Percentiles rank a stretch among this genome's conserved stretches.
Evolutionary conservation across 1,140 invertebrate genomes (phyloP).

Genomic region (Aphidius ervi): DNA sequence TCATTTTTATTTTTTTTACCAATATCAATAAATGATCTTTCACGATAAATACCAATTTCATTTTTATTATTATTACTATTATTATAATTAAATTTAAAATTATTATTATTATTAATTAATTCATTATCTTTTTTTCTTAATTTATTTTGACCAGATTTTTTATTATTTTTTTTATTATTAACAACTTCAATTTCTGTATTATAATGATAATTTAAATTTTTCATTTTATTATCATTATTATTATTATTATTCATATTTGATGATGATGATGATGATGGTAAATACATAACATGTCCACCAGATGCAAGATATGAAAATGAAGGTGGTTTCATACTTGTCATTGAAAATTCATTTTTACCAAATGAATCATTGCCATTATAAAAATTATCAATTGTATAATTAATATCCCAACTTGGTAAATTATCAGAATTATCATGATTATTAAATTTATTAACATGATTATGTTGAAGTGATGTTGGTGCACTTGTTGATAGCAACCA

Average conservation of each 20-base stretch:
- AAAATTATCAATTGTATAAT: slow-evolving; percentile 39
- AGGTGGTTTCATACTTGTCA: slow-evolving; percentile 46
- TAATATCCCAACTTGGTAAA: slow-evolving; percentile 34
- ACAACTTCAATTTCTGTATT: slow-evolving; percentile 10
- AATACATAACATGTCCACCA: slow-evolving; percentile 73
- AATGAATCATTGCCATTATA: slow-evolving; percentile 38
- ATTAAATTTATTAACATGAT: slow-evolving; percentile 28
- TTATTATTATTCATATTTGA: slow-evolving; percentile 44
- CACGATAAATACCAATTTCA: slow-evolving; percentile 18
- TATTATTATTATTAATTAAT: slow-evolving; percentile 18
- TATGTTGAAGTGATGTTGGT: slow-evolving; percentile 70
- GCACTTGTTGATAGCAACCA: slow-evolving; percentile 76
- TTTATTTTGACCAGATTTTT: slow-evolving; percentile 26
- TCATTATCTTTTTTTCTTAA: slow-evolving; percentile 5
- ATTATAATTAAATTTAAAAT: slow-evolving; percentile 17
- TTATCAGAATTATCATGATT: slow-evolving; percentile 15
- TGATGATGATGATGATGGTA: slow-evolving; percentile 70
- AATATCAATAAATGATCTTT: slow-evolving; percentile 29
- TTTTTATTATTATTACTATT: slow-evolving; percentile 12
- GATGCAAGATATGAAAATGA: slow-evolving; percentile 52
- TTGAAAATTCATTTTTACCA: slow-evolving; percentile 37
- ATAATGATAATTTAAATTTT: slow-evolving; percentile 30
- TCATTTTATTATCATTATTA: slow-evolving; percentile 28
- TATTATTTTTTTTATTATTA: slow-evolving; percentile 12
- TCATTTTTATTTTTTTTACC: slow-evolving; percentile 31